Base-by-base conservation (phyloP, 2,113 vertebrate genomes). In the Corvus moneduloides region DNA sequence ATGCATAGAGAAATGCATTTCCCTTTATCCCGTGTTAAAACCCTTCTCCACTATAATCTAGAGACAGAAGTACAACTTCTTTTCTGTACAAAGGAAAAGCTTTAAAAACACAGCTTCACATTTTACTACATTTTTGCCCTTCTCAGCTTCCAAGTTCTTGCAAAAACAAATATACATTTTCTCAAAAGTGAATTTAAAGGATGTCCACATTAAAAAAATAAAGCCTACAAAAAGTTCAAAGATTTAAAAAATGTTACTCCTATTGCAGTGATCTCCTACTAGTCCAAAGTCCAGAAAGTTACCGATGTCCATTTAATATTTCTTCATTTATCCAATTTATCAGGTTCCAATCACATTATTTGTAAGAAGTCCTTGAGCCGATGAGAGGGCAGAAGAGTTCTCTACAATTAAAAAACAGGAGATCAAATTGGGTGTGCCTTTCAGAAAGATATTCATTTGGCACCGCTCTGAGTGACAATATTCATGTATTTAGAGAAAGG, bases 161-260 rank as follows among this genome's bases (percentile, higher is more conserved):
- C 97, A 94, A 95, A 97, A 98, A 96, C 97, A 98, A 97, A 98
- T 97, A 96, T 97, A 98, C 97, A 98, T 96, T 98, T 97, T 96
- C 95, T 98, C 95, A 94, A 97, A 98, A 98, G 97, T 95, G 97
- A 98, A 98, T 97, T 97, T 97, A 96, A 98, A 97, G 96, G 96
- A 98, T 97, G 97, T 97, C 97, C 98, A 98, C 98, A 98, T 98
- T 98, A 98, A 98, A 98, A 98, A 98, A 98, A 98, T 98, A 98
- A 98, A 98, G 97, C 96, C 98, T 98, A 98, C 98, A 98, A 98
- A 98, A 98, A 94, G 98, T 98, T 98, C 97, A 93, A 97, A 98
- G 77, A 93, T 97, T 97, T 98, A 97, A 98, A 97, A 98, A 98
- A 98, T 94, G 97, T 97, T 97, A 97, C 94, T 97, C 82, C 91